Conservation (phyloP, 2,797 vertebrate species). For the Gambelia wislizenii region DNA sequence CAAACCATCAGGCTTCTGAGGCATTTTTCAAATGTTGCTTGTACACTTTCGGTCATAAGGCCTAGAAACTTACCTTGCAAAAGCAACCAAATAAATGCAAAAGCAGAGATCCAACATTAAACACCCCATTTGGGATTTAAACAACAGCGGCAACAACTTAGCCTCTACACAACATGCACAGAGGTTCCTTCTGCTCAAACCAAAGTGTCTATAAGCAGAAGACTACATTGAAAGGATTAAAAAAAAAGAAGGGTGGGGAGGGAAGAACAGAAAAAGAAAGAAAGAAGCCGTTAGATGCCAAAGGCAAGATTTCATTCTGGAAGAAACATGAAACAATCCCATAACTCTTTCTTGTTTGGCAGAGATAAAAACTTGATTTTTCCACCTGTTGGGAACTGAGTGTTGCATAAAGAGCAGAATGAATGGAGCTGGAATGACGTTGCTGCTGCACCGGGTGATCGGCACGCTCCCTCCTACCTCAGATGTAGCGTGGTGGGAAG, state of each 20-base stretch:
- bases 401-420: not conserved
- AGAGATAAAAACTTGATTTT: not conserved
- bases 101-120: not conserved
- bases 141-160: not conserved
- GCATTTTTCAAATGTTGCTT: not conserved
- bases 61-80: not conserved
- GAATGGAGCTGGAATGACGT: not conserved
- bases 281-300: not conserved
- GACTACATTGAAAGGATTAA: not conserved
- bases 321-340: not conserved
- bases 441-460: too few relatives aligned
- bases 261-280: not conserved
- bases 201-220: not conserved
- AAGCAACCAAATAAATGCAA: too few relatives aligned
- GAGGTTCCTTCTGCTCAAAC: too few relatives aligned
- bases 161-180: not conserved
- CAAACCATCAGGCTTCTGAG: too few relatives aligned
- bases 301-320: not conserved
- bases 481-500: too few relatives aligned
- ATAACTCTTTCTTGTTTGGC: too few relatives aligned
- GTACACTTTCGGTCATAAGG: not conserved
- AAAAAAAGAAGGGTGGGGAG: too few relatives aligned
- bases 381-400: not conserved
- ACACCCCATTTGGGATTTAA: not conserved
- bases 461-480: not conserved